Percentiles rank a stretch among this genome's conserved stretches.
These are phyloP conservation scores for Clarias fuscus DNA, from an alignment of 2,797 vertebrate genomes.

Conservation along the genomic window DNA sequence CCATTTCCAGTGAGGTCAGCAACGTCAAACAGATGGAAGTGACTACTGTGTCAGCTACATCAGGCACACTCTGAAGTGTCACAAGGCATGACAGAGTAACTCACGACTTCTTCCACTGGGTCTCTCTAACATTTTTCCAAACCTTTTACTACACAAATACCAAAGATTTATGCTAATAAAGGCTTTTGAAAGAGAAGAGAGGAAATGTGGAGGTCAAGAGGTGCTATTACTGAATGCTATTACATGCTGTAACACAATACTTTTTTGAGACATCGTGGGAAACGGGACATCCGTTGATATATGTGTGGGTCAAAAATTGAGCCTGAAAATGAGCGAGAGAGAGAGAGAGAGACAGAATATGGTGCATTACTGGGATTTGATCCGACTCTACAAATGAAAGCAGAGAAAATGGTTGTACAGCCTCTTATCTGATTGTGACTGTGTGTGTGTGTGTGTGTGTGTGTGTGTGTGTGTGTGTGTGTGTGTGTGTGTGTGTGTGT, in stretches of 20 bases:
- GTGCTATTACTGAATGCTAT: slow-evolving; percentile 7
- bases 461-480: slow-evolving; percentile 2
- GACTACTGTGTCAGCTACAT: slow-evolving; percentile 9
- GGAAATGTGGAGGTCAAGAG: not conserved
- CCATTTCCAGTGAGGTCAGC: not conserved
- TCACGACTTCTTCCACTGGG: not conserved
- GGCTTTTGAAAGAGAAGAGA: not conserved
- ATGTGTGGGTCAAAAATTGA: slow-evolving; percentile 11
- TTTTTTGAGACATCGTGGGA: slow-evolving; percentile 13
- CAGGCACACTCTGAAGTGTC: not conserved
- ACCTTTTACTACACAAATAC: not conserved
- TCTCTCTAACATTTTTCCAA: not conserved
- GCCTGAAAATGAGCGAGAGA: not conserved
- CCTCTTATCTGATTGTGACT: slow-evolving; percentile 44
- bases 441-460: slow-evolving; percentile 36
- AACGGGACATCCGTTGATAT: slow-evolving; percentile 15
- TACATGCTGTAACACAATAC: slow-evolving; percentile 3
- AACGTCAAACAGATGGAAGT: not conserved
- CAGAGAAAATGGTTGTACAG: slow-evolving; percentile 46
- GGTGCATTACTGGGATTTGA: slow-evolving; percentile 33
- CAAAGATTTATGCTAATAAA: not conserved
- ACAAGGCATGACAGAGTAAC: not conserved
- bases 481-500: not conserved
- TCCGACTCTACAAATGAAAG: slow-evolving; percentile 16
- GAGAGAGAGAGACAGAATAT: not conserved